A percentile compares a stretch with the other conserved stretches of the same genome.
Conservation (phyloP, 2,797 vertebrate species). For the Phrynocephalus vlangalii region DNA sequence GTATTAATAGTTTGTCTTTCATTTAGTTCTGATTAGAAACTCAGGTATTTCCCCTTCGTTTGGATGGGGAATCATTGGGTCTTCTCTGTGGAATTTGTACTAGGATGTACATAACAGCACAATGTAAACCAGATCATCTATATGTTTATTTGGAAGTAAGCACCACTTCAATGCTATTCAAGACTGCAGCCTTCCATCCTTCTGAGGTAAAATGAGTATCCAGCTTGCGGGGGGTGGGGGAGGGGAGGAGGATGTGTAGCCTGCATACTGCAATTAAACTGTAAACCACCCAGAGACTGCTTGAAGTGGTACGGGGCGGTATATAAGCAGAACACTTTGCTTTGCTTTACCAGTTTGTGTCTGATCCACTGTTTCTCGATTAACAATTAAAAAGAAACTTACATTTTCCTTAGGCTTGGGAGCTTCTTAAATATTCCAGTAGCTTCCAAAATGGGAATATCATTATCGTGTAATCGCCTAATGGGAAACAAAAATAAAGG, state of each 20-base stretch:
- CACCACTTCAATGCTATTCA: neutral
- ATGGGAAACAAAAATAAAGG: constrained; percentile 64
- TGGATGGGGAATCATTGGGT: neutral
- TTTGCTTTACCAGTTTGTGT: neutral
- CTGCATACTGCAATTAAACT: too few relatives aligned
- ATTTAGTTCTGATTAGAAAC: neutral
- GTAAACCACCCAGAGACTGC: too few relatives aligned
- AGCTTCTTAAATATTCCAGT: constrained; percentile 92
- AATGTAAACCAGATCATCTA: neutral
- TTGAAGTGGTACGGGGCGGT: too few relatives aligned
- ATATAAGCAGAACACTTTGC: too few relatives aligned
- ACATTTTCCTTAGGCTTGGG: constrained; percentile 94
- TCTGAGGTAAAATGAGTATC: too few relatives aligned
- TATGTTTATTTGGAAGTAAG: neutral
- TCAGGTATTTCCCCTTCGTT: neutral
- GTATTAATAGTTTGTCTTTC: neutral
- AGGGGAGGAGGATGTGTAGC: too few relatives aligned
- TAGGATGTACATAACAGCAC: neutral
- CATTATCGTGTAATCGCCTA: constrained; percentile 97
- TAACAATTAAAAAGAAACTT: constrained; percentile 67
- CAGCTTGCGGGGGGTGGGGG: too few relatives aligned
- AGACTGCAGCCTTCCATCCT: neutral
- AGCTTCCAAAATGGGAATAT: constrained; percentile 90
- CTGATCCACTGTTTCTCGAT: neutral
- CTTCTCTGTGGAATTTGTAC: neutral